These are phyloP conservation scores for Syrrhaptes paradoxus DNA, from an alignment of 2,113 vertebrate genomes.

Conservation along the genomic window DNA sequence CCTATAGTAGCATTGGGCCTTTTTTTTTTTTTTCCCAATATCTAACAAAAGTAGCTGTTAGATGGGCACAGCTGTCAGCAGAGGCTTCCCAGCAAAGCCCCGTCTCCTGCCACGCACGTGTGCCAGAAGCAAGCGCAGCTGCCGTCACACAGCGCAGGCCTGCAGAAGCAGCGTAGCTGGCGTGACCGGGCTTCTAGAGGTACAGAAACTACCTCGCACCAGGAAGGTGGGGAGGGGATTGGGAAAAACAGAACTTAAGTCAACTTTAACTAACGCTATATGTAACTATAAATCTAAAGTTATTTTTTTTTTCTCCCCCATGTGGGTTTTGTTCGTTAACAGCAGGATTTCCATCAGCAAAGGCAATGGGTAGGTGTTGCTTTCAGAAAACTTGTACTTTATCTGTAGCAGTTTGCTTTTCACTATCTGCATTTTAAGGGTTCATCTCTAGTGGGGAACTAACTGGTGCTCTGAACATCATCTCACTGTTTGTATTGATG, in stretches of 20 bases:
- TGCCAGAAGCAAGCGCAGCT: neutral
- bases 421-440: neutral
- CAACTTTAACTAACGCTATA: neutral
- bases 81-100: neutral
- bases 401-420: neutral
- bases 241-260: neutral
- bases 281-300: neutral
- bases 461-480: no score
- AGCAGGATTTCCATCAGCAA: neutral
- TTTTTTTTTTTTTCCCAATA: neutral
- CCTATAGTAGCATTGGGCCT: neutral
- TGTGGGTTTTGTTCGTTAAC: neutral
- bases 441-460: neutral
- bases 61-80: neutral
- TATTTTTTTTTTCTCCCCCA: neutral
- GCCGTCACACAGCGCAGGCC: no score
- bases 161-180: rapidly evolving
- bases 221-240: neutral
- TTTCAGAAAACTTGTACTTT: neutral
- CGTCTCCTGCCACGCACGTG: rapidly evolving
- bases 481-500: neutral
- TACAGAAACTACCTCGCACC: neutral
- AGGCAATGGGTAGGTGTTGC: slow-evolving; percentile 56
- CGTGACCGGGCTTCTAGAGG: neutral
- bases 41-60: neutral